These are phyloP conservation scores for Corvus cornix DNA, from an alignment of 2,113 vertebrate genomes.

Conservation along the genomic window DNA sequence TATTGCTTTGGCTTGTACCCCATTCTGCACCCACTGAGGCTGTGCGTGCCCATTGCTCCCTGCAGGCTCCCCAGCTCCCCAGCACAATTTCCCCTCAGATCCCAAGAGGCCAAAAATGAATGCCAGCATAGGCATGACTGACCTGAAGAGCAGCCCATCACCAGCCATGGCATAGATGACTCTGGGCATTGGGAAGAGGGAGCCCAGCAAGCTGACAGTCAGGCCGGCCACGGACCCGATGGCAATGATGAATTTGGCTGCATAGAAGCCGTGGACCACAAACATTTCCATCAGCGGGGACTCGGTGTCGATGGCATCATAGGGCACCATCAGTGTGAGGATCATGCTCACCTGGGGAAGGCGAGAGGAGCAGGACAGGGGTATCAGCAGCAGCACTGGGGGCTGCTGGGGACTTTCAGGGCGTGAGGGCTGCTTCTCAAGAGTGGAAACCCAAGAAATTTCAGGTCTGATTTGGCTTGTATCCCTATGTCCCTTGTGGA, in stretches of 20 bases:
- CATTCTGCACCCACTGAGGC: rapidly evolving
- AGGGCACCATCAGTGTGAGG: conserved; percentile 94
- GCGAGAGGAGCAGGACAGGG: not conserved
- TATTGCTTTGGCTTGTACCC: not conserved
- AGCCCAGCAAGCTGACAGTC: conserved; percentile 92
- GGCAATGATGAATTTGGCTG: conserved; percentile 91
- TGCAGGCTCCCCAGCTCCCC: rapidly evolving
- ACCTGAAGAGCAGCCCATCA: conserved; percentile 97
- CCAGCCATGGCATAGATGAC: conserved; percentile 97
- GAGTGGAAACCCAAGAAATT: not conserved
- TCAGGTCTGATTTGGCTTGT: not conserved
- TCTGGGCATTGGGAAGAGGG: conserved; percentile 95
- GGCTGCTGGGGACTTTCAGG: not conserved
- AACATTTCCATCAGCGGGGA: conserved; percentile 99
- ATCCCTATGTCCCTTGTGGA: not conserved
- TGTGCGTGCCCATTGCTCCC: rapidly evolving
- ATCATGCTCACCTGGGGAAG: conserved; percentile 90
- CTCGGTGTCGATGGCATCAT: conserved; percentile 88
- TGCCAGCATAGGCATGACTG: not conserved
- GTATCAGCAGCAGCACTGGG: not conserved
- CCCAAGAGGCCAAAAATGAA: not conserved
- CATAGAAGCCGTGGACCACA: conserved; percentile 84
- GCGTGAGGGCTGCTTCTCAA: not conserved
- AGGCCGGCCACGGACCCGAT: conserved; percentile 90
- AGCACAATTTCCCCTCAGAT: not conserved